Evolutionary conservation across 35 echinoderm and acorn worm genomes (phyloP).

Genomic region (Apostichopus californicus): DNA sequence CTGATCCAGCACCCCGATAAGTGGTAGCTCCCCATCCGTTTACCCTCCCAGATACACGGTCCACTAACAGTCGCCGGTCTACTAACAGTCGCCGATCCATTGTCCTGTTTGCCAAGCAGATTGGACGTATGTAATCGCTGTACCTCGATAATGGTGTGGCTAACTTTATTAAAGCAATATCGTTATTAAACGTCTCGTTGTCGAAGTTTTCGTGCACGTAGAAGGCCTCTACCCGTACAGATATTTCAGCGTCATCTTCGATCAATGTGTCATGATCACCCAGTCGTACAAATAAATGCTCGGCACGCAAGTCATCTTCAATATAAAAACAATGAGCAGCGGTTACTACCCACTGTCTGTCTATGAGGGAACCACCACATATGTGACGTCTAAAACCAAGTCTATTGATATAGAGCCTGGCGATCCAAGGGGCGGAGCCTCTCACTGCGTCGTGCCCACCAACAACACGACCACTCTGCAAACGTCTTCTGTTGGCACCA

Average conservation of each 20-base stretch:
- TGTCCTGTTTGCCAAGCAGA: conserved; percentile 63
- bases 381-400: conserved; percentile 64
- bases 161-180: conserved; percentile 77
- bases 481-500: no score
- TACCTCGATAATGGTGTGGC: conserved; percentile 56
- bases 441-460: no score
- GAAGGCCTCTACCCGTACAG: no score
- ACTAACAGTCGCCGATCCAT: conserved; percentile 17
- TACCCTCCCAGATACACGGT: conserved; percentile 50
- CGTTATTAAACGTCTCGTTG: conserved; percentile 77
- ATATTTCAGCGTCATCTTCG: no score
- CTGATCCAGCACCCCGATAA: conserved; percentile 62
- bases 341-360: conserved; percentile 75
- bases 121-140: conserved; percentile 73
- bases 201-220: no score
- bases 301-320: conserved; percentile 33
- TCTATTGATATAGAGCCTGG: no score
- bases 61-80: background rate
- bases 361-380: conserved; percentile 75
- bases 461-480: no score
- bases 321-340: conserved; percentile 77
- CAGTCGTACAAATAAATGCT: no score
- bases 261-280: no score
- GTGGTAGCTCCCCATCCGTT: conserved; percentile 73
- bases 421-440: no score